These are phyloP conservation scores for Aphodius granarius DNA, from an alignment of 2,888 invertebrate genomes.

Conservation along the genomic window DNA sequence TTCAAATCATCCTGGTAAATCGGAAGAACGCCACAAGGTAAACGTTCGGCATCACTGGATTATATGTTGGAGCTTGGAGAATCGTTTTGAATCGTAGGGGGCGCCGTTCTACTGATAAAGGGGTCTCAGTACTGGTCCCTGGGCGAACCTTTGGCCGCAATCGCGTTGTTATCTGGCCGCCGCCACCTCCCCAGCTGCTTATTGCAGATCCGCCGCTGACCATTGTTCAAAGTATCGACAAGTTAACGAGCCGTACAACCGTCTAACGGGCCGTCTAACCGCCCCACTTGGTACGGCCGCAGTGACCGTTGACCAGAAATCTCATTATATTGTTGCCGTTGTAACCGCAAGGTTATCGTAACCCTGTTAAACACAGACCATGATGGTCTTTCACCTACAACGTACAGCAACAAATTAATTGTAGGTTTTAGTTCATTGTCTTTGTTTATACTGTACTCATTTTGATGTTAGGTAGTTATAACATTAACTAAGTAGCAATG, in stretches of 20 bases:
- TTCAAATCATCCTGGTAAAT: too few species aligned
- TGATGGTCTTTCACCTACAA: not conserved
- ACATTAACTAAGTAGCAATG: too few species aligned
- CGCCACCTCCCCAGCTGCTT: conserved; percentile 36
- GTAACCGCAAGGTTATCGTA: not conserved
- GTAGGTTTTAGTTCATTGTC: too few species aligned
- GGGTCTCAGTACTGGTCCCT: conserved; percentile 41
- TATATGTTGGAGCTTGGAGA: too few species aligned
- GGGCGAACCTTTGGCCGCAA: conserved; percentile 43
- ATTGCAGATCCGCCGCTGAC: conserved; percentile 21
- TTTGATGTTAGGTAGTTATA: too few species aligned
- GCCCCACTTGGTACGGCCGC: not conserved
- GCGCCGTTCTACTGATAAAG: conserved; percentile 42
- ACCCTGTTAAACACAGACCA: not conserved
- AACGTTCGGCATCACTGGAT: too few species aligned
- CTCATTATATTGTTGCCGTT: not conserved
- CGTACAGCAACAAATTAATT: not conserved
- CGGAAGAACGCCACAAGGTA: too few species aligned
- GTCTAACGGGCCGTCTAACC: not conserved
- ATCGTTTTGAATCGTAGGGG: conserved; percentile 20
- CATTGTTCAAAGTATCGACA: not conserved
- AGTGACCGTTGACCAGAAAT: not conserved
- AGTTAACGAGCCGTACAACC: not conserved
- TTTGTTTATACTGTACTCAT: too few species aligned
- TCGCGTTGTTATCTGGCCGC: conserved; percentile 47